Base-by-base conservation (phyloP, 2,113 vertebrate genomes). In the Corydoras sp. region DNA sequence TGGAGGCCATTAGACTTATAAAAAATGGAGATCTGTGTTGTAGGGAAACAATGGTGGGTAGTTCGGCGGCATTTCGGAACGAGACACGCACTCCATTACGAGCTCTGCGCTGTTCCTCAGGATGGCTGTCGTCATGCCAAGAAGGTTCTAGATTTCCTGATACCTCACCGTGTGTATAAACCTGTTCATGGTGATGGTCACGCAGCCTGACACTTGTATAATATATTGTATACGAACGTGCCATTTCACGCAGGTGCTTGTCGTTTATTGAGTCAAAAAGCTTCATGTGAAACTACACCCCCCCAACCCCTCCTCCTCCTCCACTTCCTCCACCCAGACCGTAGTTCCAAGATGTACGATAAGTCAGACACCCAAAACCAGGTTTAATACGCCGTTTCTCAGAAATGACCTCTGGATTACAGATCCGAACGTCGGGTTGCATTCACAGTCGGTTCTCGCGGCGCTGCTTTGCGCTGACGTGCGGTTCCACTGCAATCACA, bases 1-100 rank as follows among this genome's bases (percentile, higher is more conserved):
- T 76, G 13, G 71, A 87, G 81, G 88, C 84, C 86, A 90, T 89
- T 91, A 89, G 84, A 77, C 85, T 88, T 86, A 88, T 88, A 87
- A 88, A 89, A 89, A 88, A 88, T 87, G 76, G 77, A 89, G 77
- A 62, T 71, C 58, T 75, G 59, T 69, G 74, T 80, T 81, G 77
- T 62, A 9, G 76, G 62, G 81, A 79, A 80, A 83, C 76, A 84
- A 72, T 81, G 66, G 79, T 73, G 66, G 82, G 81, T 82, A 72
- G 15, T 64, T 69, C 62, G 71, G 68, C 35, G 18, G 24, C n/a
- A 49, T 60, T 35, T 35, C 43, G 51, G 83, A 69, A 82, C 84
- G 81, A 81, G 81, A 77, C 84, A 84, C 51, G 72, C 83, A 79
- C 78, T 79, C 77, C 73, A 43, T 43, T 8, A 80, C 80, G 58